Conservation (phyloP, 2,113 vertebrate species). For the Scomber japonicus region DNA sequence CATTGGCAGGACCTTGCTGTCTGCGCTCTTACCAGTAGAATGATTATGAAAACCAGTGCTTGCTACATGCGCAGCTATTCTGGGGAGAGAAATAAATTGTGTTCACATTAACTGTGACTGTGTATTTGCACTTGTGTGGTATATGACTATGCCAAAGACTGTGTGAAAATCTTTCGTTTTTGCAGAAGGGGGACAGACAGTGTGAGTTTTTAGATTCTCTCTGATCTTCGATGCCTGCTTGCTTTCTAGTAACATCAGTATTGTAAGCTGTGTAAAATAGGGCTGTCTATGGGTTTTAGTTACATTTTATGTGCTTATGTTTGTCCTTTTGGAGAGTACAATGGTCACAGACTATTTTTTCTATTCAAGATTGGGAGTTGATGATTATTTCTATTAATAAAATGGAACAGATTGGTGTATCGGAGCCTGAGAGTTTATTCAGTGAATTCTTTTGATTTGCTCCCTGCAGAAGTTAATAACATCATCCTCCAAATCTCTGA, state of each 20-base stretch:
- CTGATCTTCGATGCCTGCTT: conserved; percentile 16
- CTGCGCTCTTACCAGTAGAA: conserved; percentile 17
- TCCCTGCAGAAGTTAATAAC: conserved; percentile 1
- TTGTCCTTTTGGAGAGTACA: too few species aligned
- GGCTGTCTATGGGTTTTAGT: not conserved
- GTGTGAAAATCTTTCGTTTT: conserved; percentile 18
- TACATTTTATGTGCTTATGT: not conserved
- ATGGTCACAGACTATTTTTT: too few species aligned
- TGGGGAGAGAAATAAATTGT: conserved; percentile 49
- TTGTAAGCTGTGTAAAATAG: not conserved
- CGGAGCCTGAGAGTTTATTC: not conserved
- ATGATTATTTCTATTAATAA: too few species aligned
- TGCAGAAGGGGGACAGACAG: conserved; percentile 16
- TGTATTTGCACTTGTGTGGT: conserved; percentile 38
- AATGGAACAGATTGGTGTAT: too few species aligned
- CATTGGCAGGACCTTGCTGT: conserved; percentile 44
- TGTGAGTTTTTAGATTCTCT: not conserved
- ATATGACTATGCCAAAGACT: conserved; percentile 39
- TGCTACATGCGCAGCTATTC: conserved; percentile 36
- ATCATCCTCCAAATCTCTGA: conserved; percentile 5
- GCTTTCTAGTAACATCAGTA: conserved; percentile 34
- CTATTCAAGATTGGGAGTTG: too few species aligned
- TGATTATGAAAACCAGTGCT: conserved; percentile 32
- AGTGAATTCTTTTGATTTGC: conserved; percentile 3
- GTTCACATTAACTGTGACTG: conserved; percentile 39